Evolutionary conservation across 2,888 invertebrate genomes (phyloP).

Genomic region (Itoplectis maculator): DNA sequence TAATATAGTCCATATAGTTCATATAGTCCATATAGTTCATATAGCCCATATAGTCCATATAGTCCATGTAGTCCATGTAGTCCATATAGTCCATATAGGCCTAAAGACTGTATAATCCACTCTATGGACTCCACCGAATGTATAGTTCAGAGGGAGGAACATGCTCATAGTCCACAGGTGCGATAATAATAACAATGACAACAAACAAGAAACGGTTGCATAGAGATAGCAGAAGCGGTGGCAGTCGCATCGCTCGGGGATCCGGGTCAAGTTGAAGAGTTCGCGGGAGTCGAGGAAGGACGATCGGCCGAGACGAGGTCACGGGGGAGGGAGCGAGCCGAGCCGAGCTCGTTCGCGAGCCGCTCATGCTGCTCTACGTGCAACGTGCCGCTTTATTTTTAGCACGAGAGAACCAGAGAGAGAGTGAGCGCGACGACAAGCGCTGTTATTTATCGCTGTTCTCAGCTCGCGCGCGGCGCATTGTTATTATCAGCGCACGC

Average conservation of each 20-base stretch:
- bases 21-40: no score
- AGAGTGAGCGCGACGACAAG: slow-evolving; percentile 47
- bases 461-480: slow-evolving; percentile 25
- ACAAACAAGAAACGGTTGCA: slow-evolving; percentile 32
- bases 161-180: no score
- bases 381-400: slow-evolving; percentile 76
- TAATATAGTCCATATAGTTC: no score
- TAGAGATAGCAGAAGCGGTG: slow-evolving; percentile 27
- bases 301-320: slow-evolving; percentile 79
- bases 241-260: slow-evolving; percentile 62
- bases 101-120: no score
- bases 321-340: slow-evolving; percentile 45
- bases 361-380: slow-evolving; percentile 64
- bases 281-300: slow-evolving; percentile 79
- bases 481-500: slow-evolving; percentile 42
- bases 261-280: slow-evolving; percentile 83
- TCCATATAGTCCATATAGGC: no score
- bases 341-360: slow-evolving; percentile 61
- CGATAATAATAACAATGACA: slow-evolving; percentile 45
- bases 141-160: no score
- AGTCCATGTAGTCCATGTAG: no score
- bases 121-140: no score
- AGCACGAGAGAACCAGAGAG: slow-evolving; percentile 64
- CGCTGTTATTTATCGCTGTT: slow-evolving; percentile 52
- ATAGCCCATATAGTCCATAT: no score